Evolutionary conservation across 2,797 vertebrate genomes (phyloP), one percentile per base, ranked within the genome.

Genomic region (Ciconia nigra): DNA sequence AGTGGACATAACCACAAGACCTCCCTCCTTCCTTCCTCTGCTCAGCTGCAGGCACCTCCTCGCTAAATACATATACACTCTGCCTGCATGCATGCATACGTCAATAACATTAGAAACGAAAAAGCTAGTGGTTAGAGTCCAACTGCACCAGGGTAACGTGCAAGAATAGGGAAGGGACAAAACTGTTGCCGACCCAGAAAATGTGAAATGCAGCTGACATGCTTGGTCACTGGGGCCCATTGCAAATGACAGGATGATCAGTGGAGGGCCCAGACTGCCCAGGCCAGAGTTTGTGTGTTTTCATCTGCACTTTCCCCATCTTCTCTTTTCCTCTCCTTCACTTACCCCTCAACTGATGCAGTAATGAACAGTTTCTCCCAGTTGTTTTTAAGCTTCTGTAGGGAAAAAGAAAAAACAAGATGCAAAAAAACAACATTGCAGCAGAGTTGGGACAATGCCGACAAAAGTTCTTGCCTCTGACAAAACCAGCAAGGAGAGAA

Each of bases 11-110:
- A 35, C 25, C 55, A 63, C 12, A 57, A 49, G 15, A 37, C 13
- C 35, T 54, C 25, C 29, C 8, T 61, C 25, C 1, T 0, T 39
- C 26, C 37, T 87, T 42, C 51, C 33, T 42, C 76, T 15, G 22
- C 42, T 71, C 58, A 18, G 15, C 9, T n/a, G 19, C 49, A 46
- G 49, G 41, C 66, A 72, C 15, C n/a, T 17, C 22, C 22, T 73
- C 46, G 2, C 31, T 26, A 16, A 16, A 39, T 3, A 17, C 12
- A 3, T 11, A 8, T 7, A 24, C 3, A 0, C 17, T 17, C 29
- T 69, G 35, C 33, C 39, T 58, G 20, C 69, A 10, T 12, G 31
- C 35, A 12, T 22, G 15, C 26, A 2, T 25, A 24, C 2, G 1
- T 42, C 65, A 20, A 15, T 12, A 72, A 16, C 7, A 5, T 5